phyloP scores from a whole-genome alignment of 2,888 invertebrate species.

The Taphrorychus bicolor region DNA sequence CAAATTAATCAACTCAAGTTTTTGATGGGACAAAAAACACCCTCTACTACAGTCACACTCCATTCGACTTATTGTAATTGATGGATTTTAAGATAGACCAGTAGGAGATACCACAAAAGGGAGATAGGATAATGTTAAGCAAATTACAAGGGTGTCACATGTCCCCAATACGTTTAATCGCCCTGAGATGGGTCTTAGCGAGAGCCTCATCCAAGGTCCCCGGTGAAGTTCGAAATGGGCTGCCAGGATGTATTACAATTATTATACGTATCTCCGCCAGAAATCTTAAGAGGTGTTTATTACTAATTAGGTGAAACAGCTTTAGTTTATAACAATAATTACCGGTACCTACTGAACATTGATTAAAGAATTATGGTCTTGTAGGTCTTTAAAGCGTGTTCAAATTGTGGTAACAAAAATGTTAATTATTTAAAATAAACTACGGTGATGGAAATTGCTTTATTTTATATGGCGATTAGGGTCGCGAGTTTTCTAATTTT shows the following conservation, averaged over 20 bases:
- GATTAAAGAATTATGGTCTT: too few relatives aligned
- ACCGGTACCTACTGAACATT: too few relatives aligned
- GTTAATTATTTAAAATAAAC: too few relatives aligned
- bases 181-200: neutral
- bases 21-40: neutral
- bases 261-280: neutral
- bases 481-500: too few relatives aligned
- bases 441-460: too few relatives aligned
- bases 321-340: too few relatives aligned
- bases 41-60: constrained; percentile 6
- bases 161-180: constrained; percentile 22
- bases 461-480: too few relatives aligned
- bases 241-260: neutral
- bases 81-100: constrained; percentile 27
- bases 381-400: too few relatives aligned
- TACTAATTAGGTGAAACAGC: too few relatives aligned
- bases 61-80: constrained; percentile 21
- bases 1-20: neutral
- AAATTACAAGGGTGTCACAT: constrained; percentile 35
- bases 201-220: neutral
- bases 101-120: constrained; percentile 9
- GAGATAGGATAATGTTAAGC: constrained; percentile 30
- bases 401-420: too few relatives aligned
- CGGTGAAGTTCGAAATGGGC: neutral
- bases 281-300: neutral